Evolutionary conservation across 1,140 invertebrate species (phyloP).

Genomic region (Teleogryllus occipitalis): DNA sequence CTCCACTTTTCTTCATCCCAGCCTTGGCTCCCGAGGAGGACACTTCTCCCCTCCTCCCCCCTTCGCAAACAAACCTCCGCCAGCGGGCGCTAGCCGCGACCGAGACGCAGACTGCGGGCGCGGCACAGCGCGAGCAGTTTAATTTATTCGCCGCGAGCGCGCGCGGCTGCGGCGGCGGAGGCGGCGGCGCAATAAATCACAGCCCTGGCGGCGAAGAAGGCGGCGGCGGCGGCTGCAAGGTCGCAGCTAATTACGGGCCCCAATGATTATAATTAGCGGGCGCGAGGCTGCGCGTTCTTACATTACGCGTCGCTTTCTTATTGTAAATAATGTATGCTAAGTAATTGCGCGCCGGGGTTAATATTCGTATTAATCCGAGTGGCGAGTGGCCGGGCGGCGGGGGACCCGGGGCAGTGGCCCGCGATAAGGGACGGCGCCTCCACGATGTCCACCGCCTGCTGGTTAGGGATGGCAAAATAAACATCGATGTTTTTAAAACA

Average conservation of each 20-base stretch:
- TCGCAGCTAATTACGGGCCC: background rate
- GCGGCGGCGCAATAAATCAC: background rate
- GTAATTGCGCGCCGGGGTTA: background rate
- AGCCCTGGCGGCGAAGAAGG: background rate
- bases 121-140: background rate
- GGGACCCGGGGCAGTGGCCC: too few relatives aligned
- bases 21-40: background rate
- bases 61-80: background rate
- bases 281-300: background rate
- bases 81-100: background rate
- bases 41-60: too few relatives aligned
- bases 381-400: background rate
- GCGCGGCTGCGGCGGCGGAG: too few relatives aligned
- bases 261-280: background rate
- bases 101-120: background rate
- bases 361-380: background rate
- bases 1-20: too few relatives aligned
- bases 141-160: background rate
- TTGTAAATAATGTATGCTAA: background rate
- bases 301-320: background rate
- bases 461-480: background rate
- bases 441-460: background rate
- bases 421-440: too few relatives aligned
- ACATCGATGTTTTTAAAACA: background rate
- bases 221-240: background rate